phyloP scores from a whole-genome alignment of 2,797 vertebrate species.

The Acanthurus lineatus region DNA sequence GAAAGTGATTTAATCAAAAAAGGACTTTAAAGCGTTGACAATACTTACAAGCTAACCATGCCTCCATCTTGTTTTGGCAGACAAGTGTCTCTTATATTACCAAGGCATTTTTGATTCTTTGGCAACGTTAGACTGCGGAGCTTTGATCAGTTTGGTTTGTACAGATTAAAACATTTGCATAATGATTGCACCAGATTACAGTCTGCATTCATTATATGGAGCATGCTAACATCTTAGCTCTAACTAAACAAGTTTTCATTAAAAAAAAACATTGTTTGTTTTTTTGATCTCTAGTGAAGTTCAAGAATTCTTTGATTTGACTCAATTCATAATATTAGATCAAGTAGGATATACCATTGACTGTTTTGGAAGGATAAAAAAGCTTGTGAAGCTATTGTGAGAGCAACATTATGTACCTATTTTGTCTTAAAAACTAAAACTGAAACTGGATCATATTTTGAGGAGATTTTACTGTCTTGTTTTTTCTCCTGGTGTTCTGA shows the following conservation, averaged over 20 bases:
- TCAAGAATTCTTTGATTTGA: constrained; percentile 24
- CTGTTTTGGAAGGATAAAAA: neutral
- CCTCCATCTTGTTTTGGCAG: constrained; percentile 6
- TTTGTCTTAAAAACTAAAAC: no score
- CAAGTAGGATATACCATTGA: constrained; percentile 27
- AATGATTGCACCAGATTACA: constrained; percentile 7
- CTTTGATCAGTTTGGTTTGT: constrained; percentile 19
- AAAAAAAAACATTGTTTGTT: constrained; percentile 1
- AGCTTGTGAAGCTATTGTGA: constrained; percentile 4
- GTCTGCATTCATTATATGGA: constrained; percentile 40
- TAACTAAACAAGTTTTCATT: constrained; percentile 5
- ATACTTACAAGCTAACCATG: constrained; percentile 8
- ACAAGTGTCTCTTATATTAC: constrained; percentile 35
- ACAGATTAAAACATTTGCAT: neutral
- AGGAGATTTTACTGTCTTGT: no score
- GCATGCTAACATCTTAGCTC: constrained; percentile 8
- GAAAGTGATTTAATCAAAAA: no score
- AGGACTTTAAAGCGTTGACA: no score
- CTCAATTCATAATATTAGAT: constrained; percentile 10
- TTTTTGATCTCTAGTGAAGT: constrained; percentile 50
- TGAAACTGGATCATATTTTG: no score
- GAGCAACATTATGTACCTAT: no score
- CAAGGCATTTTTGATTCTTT: constrained; percentile 57
- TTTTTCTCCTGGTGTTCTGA: no score
- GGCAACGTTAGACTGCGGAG: constrained; percentile 40